phyloP scores from a whole-genome alignment of 2,113 vertebrate species.

The Bothrops jararaca region DNA sequence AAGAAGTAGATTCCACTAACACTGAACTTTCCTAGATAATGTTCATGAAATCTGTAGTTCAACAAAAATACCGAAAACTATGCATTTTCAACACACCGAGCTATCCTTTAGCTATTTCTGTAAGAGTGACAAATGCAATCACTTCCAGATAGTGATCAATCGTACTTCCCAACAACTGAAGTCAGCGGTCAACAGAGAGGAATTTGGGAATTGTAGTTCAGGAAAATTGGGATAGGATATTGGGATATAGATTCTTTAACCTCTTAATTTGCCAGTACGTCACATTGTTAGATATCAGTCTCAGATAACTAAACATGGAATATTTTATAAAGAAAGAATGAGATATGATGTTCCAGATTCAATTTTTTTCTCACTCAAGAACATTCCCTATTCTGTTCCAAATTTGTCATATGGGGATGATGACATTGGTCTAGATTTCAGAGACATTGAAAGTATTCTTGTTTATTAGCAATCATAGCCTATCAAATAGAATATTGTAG shows the following conservation, averaged over 20 bases:
- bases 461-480: background rate
- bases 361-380: background rate
- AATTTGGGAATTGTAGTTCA: background rate
- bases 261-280: background rate
- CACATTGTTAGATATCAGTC: background rate
- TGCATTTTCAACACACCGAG: background rate
- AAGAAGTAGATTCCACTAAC: background rate
- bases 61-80: background rate
- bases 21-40: background rate
- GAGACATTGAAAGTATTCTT: background rate
- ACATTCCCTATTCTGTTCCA: background rate
- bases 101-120: background rate
- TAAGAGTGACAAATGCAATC: background rate
- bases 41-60: background rate
- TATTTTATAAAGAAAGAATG: background rate
- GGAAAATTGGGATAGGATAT: background rate
- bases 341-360: background rate
- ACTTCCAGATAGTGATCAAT: background rate
- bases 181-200: background rate
- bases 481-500: background rate
- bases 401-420: background rate
- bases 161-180: background rate
- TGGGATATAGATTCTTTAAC: too few species aligned
- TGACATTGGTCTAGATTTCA: background rate
- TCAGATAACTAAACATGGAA: background rate